phyloP scores from a whole-genome alignment of 2,113 vertebrate species.

The Columba janthina region DNA sequence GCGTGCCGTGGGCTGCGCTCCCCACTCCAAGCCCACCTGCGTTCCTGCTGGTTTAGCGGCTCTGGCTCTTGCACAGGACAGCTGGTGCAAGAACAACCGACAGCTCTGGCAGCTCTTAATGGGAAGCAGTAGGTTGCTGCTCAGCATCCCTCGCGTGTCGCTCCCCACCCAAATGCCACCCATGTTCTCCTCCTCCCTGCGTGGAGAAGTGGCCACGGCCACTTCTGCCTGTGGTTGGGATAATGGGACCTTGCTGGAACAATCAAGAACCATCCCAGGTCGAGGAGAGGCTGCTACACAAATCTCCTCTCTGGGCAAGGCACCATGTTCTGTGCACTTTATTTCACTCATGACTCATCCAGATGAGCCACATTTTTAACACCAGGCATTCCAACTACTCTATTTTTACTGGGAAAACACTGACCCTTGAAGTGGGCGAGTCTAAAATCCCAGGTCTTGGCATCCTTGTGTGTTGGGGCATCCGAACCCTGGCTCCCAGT shows the following conservation, averaged over 20 bases:
- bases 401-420: conserved; percentile 30
- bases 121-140: accelerated
- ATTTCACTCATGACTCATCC: not conserved
- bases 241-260: not conserved
- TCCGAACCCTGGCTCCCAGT: not conserved
- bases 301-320: not conserved
- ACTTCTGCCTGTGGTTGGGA: accelerated
- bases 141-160: not conserved
- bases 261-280: not conserved
- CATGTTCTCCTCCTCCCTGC: not conserved
- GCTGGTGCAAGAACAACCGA: accelerated
- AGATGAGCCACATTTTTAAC: conserved; percentile 5
- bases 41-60: not conserved
- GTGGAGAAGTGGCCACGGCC: not conserved
- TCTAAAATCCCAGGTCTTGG: not conserved
- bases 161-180: not conserved
- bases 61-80: not conserved
- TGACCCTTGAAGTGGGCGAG: not conserved
- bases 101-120: not conserved
- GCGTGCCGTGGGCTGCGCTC: not conserved
- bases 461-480: not conserved
- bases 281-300: not conserved
- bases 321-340: not conserved
- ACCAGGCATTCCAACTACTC: not conserved
- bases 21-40: not conserved